Evolutionary conservation across 2,113 vertebrate species (phyloP), one percentile per base, ranked within the genome.

Genomic region (Xenopus borealis): DNA sequence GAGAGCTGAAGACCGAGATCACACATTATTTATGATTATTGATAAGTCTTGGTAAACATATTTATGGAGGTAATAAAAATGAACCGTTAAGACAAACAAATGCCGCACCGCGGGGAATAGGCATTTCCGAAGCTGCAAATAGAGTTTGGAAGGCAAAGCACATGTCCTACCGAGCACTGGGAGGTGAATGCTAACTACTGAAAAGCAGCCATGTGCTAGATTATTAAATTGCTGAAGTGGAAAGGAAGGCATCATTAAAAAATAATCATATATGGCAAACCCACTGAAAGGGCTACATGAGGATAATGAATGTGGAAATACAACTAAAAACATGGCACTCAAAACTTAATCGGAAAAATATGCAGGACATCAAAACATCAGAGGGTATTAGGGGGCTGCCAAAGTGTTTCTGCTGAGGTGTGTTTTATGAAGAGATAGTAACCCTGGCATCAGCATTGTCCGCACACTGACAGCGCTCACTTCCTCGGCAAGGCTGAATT

Each of bases 31-130:
- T 95, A 95, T 93, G 94, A 95, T 96, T 97, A 96, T 96, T 95
- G 95, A 97, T 96, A 94, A 93, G 90, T 93, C 90, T 92, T 92
- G 91, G 94, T 94, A 96, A 96, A 96, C 93, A 96, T 93, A 94
- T 94, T 96, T 93, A 92, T 91, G 89, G 83, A 81, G 86, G 85
- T 95, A 97, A 98, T 96, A 94, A 94, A 93, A 96, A 95, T 90
- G 91, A 93, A 96, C 95, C 93, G 94, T 91, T 86, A 91, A 86
- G 91, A 91, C 89, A 92, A 93, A 92, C 90, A 93, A 94, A 95
- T 93, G 92, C 94, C 90, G 91, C 87, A 88, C 84, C 84, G 80
- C 71, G 80, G 93, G 93, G 93, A 94, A 95, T 94, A 92, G 86
- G 89, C 89, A 89, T 90, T 92, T 91, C 92, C 91, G 93, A 92